These are phyloP conservation scores for Cyprinodon brontotheroides DNA, from an alignment of 2,113 vertebrate species.

Conservation along the genomic window DNA sequence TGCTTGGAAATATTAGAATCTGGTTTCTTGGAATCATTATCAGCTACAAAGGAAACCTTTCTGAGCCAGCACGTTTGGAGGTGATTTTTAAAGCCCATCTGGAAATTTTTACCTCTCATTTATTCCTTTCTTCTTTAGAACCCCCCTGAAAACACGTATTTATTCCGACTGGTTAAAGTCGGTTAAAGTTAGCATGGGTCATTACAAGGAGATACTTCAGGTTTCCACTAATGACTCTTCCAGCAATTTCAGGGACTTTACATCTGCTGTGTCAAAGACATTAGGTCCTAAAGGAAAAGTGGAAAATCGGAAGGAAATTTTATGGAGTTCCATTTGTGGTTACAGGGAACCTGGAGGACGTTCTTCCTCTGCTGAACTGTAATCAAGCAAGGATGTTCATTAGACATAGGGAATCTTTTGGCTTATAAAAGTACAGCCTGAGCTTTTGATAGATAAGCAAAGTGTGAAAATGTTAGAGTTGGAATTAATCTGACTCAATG, in stretches of 20 bases:
- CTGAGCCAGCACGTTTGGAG: constrained; percentile 50
- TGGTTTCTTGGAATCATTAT: constrained; percentile 59
- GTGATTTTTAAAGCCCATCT: constrained; percentile 64
- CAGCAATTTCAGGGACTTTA: constrained; percentile 59
- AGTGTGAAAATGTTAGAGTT: not conserved
- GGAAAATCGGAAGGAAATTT: constrained; percentile 52
- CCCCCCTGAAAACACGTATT: constrained; percentile 50
- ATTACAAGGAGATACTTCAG: constrained; percentile 57
- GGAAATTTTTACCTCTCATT: constrained; percentile 63
- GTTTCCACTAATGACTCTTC: constrained; percentile 51
- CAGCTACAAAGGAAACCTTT: constrained; percentile 50
- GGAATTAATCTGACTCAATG: not conserved
- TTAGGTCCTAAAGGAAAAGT: constrained; percentile 35
- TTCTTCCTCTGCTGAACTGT: constrained; percentile 19
- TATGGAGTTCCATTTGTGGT: constrained; percentile 19
- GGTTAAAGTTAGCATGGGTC: constrained; percentile 62
- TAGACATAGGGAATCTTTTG: not conserved
- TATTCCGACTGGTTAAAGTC: constrained; percentile 56
- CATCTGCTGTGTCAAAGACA: constrained; percentile 41
- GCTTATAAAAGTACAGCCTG: not conserved
- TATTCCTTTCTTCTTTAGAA: constrained; percentile 38
- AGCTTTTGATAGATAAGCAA: not conserved
- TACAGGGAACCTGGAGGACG: constrained; percentile 4
- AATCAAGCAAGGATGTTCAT: not conserved
- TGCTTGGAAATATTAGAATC: constrained; percentile 55